These are phyloP conservation scores for Nasonovia ribisnigri DNA, from an alignment of 2,888 invertebrate species.

Conservation along the genomic window DNA sequence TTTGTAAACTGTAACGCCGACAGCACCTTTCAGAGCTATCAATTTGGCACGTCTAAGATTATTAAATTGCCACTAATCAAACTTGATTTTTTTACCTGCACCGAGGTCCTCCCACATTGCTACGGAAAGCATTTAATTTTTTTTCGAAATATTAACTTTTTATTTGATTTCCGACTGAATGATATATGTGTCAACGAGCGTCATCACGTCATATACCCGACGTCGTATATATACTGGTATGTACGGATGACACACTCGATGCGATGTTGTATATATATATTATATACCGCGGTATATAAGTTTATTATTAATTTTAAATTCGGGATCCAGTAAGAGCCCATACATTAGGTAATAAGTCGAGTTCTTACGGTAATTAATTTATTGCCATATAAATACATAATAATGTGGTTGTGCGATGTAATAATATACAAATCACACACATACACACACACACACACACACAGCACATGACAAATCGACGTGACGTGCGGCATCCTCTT, in stretches of 20 bases:
- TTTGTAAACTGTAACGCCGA: not conserved
- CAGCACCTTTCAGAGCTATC: not conserved
- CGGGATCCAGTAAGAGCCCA: not conserved
- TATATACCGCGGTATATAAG: too few species aligned
- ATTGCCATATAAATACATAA: not conserved
- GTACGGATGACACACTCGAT: not conserved
- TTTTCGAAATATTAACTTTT: not conserved
- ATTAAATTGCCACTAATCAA: not conserved
- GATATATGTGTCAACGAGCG: not conserved
- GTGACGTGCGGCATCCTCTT: not conserved
- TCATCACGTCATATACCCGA: not conserved
- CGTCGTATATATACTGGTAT: not conserved
- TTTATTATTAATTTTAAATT: not conserved
- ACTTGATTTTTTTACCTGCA: not conserved
- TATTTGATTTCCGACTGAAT: not conserved
- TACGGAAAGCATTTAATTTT: not conserved
- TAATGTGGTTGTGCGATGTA: too few species aligned
- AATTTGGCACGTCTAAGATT: not conserved
- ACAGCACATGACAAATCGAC: not conserved
- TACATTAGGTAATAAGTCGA: not conserved
- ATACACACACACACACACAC: not conserved
- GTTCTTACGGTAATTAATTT: not conserved
- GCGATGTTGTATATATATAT: not conserved
- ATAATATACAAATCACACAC: too few species aligned
- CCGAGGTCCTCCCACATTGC: not conserved